phyloP scores from a whole-genome alignment of 2,888 invertebrate genomes.

The Schizaphis graminum region DNA sequence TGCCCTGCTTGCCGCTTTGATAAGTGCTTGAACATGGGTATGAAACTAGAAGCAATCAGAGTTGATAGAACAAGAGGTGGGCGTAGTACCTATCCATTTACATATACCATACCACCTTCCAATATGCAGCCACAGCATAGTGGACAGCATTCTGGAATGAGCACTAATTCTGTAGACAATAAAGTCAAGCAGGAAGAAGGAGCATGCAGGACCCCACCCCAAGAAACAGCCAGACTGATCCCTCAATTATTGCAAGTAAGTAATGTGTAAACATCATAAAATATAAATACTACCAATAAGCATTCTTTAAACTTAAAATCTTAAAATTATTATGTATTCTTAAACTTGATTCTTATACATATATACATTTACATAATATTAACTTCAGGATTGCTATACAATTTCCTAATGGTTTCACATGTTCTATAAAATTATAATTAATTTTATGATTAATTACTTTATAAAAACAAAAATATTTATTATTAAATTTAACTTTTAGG shows the following conservation, averaged over 20 bases:
- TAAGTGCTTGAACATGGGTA: conserved; percentile 94
- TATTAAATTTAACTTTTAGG: neutral
- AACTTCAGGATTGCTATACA: neutral
- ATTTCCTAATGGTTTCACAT: neutral
- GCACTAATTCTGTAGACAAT: conserved; percentile 68
- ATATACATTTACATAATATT: neutral
- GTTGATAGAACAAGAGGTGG: conserved; percentile 96
- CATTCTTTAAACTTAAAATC: neutral
- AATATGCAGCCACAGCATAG: conserved; percentile 72
- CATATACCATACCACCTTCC: conserved; percentile 85
- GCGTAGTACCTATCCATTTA: conserved; percentile 95
- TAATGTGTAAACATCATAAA: neutral
- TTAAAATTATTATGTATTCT: neutral
- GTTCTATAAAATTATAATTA: neutral
- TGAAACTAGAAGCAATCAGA: conserved; percentile 97
- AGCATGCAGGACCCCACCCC: conserved; percentile 68
- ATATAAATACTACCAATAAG: neutral
- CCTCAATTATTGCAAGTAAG: conserved; percentile 69
- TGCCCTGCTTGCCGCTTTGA: conserved; percentile 97
- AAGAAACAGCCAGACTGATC: conserved; percentile 67
- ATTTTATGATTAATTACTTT: neutral
- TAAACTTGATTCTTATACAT: neutral
- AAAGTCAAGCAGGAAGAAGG: conserved; percentile 69
- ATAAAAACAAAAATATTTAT: neutral
- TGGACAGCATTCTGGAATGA: conserved; percentile 71